Percentiles rank a stretch among this genome's conserved stretches.
These are phyloP conservation scores for Pseudanteris insignis DNA, from an alignment of 2,888 invertebrate species.

Conservation along the genomic window DNA sequence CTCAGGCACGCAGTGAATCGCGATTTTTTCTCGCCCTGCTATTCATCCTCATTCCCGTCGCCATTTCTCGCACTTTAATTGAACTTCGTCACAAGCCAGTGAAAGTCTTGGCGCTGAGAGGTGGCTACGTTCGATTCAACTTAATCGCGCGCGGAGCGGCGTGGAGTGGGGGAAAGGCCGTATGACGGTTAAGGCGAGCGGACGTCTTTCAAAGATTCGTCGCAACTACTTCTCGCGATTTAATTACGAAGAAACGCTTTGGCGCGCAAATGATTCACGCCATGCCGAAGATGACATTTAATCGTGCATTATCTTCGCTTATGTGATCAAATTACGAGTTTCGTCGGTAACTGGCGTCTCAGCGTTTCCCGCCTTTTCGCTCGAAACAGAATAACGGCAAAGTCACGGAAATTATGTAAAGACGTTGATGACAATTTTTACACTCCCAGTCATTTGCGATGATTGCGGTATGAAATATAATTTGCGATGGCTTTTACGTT, in stretches of 20 bases:
- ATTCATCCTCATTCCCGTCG: constrained; percentile 28
- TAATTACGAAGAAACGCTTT: constrained; percentile 30
- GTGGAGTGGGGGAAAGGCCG: background rate
- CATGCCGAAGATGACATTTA: constrained; percentile 9
- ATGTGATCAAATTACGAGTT: constrained; percentile 21
- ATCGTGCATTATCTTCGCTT: constrained; percentile 20
- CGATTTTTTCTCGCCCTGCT: constrained; percentile 45
- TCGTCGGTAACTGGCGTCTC: too few relatives aligned
- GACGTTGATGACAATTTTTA: constrained; percentile 3
- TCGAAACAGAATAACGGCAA: too few relatives aligned
- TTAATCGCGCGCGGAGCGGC: background rate
- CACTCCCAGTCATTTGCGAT: too few relatives aligned
- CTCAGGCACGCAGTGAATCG: constrained; percentile 47
- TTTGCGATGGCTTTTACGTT: too few relatives aligned
- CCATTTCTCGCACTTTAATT: constrained; percentile 23
- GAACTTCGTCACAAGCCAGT: constrained; percentile 25
- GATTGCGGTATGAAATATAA: too few relatives aligned
- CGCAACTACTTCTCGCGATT: constrained; percentile 18
- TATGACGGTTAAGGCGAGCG: constrained; percentile 14
- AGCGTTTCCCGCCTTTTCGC: too few relatives aligned
- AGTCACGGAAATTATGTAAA: too few relatives aligned
- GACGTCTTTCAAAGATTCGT: constrained; percentile 23
- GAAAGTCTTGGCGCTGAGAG: constrained; percentile 20
- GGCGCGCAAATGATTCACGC: constrained; percentile 25
- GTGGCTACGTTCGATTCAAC: constrained; percentile 24